phyloP scores from a whole-genome alignment of 2,113 vertebrate genomes.

The Phylloscopus whistleri region DNA sequence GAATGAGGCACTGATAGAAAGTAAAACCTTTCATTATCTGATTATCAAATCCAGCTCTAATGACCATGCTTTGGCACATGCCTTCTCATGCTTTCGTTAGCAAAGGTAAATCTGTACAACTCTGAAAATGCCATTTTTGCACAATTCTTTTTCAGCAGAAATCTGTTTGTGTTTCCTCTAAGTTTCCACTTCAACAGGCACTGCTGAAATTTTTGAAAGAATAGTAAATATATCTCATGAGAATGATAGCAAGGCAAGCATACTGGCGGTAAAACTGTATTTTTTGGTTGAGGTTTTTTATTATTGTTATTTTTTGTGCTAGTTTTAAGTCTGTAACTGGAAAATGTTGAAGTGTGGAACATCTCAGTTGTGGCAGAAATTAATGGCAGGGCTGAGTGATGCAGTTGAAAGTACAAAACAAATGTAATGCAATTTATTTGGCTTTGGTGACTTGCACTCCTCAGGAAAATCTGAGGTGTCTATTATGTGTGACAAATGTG shows the following conservation, averaged over 20 bases:
- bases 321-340: not conserved
- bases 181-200: not conserved
- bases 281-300: not conserved
- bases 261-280: not conserved
- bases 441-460: not conserved
- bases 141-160: not conserved
- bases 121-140: not conserved
- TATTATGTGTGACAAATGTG: not conserved
- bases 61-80: not conserved
- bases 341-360: not conserved
- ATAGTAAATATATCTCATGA: not conserved
- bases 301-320: not conserved
- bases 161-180: not conserved
- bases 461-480: not conserved
- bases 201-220: not conserved
- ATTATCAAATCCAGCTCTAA: not conserved
- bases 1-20: not conserved
- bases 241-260: not conserved
- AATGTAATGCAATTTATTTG: slow-evolving; percentile 10
- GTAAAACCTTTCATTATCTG: not conserved
- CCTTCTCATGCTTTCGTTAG: not conserved
- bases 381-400: not conserved
- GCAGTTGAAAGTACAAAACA: not conserved
- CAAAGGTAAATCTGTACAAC: not conserved
- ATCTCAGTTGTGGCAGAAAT: not conserved